A percentile compares a stretch with the other conserved stretches of the same genome.
Conservation (phyloP, 2,888 invertebrate genomes). For the Pollenia griseotomentosa region DNA sequence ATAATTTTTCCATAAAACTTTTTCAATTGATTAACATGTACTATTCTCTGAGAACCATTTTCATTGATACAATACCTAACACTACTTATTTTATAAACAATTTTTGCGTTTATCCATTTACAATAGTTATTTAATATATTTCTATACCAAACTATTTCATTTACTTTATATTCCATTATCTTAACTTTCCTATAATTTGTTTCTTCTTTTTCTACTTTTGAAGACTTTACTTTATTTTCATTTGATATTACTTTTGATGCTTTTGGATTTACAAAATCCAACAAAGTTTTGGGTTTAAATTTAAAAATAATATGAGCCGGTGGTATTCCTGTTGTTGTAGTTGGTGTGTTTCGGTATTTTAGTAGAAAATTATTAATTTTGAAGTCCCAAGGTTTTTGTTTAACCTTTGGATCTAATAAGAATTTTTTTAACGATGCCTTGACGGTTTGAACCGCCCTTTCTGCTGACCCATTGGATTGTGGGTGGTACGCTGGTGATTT, state of each 20-base stretch:
- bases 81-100: constrained; percentile 10
- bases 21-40: constrained; percentile 23
- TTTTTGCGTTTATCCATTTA: constrained; percentile 30
- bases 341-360: constrained; percentile 27
- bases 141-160: constrained; percentile 13
- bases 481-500: constrained; percentile 30
- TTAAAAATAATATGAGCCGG: constrained; percentile 8
- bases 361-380: constrained; percentile 10
- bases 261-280: constrained; percentile 21
- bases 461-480: background rate
- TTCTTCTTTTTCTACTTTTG: background rate
- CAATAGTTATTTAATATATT: constrained; percentile 29
- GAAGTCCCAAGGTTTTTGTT: constrained; percentile 12
- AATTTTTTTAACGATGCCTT: constrained; percentile 29
- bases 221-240: background rate
- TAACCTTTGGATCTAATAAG: constrained; percentile 25
- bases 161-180: constrained; percentile 4
- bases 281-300: constrained; percentile 11
- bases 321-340: constrained; percentile 24
- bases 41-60: constrained; percentile 10
- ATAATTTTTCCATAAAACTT: constrained; percentile 31
- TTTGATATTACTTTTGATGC: background rate
- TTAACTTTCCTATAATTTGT: background rate
- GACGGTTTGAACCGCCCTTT: constrained; percentile 48
- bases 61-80: constrained; percentile 16